phyloP scores from a whole-genome alignment of 2,888 invertebrate genomes.

The Drosophila cognata region DNA sequence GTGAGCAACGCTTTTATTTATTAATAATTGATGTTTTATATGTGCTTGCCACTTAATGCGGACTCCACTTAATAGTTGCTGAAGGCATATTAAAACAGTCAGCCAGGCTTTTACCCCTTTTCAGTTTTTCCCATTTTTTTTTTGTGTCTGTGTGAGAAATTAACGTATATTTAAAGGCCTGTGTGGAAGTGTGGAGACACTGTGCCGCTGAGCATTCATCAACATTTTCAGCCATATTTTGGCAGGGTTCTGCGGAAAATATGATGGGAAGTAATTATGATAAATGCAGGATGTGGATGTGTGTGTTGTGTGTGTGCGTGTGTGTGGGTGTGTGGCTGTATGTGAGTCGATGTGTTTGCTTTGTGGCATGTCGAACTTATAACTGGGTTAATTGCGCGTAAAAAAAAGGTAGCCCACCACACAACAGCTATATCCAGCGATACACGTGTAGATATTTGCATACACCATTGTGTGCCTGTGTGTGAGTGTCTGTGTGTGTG shows the following conservation, averaged over 20 bases:
- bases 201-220: conserved; percentile 61
- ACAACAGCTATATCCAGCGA: conserved; percentile 12
- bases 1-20: conserved; percentile 54
- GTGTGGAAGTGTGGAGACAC: conserved; percentile 5
- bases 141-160: conserved; percentile 25
- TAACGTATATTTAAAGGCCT: conserved; percentile 27
- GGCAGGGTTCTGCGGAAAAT: conserved; percentile 55
- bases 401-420: conserved; percentile 59
- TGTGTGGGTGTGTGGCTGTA: conserved; percentile 12
- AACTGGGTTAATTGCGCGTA: conserved; percentile 79
- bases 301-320: conserved; percentile 41
- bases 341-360: conserved; percentile 40
- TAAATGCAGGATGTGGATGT: conserved; percentile 73
- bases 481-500: conserved; percentile 10
- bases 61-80: conserved; percentile 72
- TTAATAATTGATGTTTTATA: conserved; percentile 74
- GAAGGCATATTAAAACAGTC: conserved; percentile 73
- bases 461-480: neutral
- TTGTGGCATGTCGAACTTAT: conserved; percentile 78
- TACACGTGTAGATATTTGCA: conserved; percentile 1
- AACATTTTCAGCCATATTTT: conserved; percentile 69
- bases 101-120: conserved; percentile 7
- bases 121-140: conserved; percentile 8
- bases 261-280: conserved; percentile 79
- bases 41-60: conserved; percentile 69